phyloP scores from a whole-genome alignment of 2,888 invertebrate genomes.

The Malthinus flaveolus region DNA sequence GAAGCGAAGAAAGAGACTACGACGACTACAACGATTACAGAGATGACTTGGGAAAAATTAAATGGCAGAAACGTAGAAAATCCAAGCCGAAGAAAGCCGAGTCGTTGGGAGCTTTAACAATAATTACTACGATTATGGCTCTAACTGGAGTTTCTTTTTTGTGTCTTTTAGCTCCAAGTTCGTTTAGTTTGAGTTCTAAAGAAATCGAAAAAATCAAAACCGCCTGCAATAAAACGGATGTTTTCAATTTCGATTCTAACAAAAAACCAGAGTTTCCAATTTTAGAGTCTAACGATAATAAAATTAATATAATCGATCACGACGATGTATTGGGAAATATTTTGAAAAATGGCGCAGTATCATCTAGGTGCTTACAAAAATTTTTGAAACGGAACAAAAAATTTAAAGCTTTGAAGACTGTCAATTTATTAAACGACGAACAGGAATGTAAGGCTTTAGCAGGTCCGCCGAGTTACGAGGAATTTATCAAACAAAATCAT shows the following conservation, averaged over 20 bases:
- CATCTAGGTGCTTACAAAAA: neutral
- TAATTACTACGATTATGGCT: constrained; percentile 41
- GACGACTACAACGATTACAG: too few relatives aligned
- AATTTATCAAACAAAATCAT: constrained; percentile 1
- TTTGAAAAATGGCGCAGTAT: neutral
- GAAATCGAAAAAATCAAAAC: constrained; percentile 9
- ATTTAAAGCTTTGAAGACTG: neutral
- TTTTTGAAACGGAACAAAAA: neutral
- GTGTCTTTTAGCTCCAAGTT: constrained; percentile 37
- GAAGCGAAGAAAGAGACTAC: neutral
- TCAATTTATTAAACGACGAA: neutral
- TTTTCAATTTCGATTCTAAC: neutral
- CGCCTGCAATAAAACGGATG: neutral
- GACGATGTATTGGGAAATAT: neutral
- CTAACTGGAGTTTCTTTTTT: constrained; percentile 43
- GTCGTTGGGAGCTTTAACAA: constrained; percentile 37
- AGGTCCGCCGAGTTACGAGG: neutral
- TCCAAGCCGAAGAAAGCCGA: constrained; percentile 26
- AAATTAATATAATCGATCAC: neutral
- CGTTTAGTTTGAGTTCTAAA: neutral
- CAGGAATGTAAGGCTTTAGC: neutral
- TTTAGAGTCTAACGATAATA: neutral
- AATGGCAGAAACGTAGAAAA: constrained; percentile 28
- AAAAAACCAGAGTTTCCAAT: too few relatives aligned
- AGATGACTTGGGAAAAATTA: constrained; percentile 10